Evolutionary conservation across 2,797 vertebrate species (phyloP), one percentile per base, ranked within the genome.

Genomic region (Rhinatrema bivittatum): DNA sequence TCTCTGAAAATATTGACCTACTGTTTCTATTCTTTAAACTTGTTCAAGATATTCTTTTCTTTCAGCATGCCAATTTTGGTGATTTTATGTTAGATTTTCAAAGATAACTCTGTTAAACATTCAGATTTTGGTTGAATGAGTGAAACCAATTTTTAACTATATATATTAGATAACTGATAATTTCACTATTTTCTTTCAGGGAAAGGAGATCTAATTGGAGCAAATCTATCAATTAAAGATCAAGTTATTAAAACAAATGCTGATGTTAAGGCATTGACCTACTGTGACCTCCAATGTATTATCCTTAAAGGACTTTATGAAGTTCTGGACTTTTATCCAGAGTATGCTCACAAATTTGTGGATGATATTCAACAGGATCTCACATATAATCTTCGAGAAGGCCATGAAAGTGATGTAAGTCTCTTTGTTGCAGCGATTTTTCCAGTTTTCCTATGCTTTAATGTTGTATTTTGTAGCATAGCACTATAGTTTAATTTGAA

Each of bases 241-340:
- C 85, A 92, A 59, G 94, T 97, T 37, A 95, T 97, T 65, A 98
- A 98, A 80, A 97, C 95, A 48, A 97, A 97, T 0, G 94, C 95
- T 2, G 94, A 97, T 9, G 94, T 98, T 56, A 98, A 98, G 79
- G 93, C 95, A 11, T 74, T 98, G 60, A 98, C 95, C 3, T 98
- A 98, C 79, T 98, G 94, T 46, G 94, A 98, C 66, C 90, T 98
- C 59, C 94, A 97, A 63, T 98, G 93, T 36, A 87, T 98, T 62
- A 94, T 93, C 62, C 87, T 98, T 53, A 89, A 82, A 79, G 95
- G 94, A 13, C 90, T 98, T 43, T 94, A 94, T 32, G 94, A 98
- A 73, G 94, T 98, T 48, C 70, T 98, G 3, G 89, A 94, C 68
- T 90, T 98, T 45, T 98, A 98, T 62, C 93, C 95, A 2, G 95